Conservation (phyloP, 2,113 vertebrate species). For the Camelus bactrianus region DNA sequence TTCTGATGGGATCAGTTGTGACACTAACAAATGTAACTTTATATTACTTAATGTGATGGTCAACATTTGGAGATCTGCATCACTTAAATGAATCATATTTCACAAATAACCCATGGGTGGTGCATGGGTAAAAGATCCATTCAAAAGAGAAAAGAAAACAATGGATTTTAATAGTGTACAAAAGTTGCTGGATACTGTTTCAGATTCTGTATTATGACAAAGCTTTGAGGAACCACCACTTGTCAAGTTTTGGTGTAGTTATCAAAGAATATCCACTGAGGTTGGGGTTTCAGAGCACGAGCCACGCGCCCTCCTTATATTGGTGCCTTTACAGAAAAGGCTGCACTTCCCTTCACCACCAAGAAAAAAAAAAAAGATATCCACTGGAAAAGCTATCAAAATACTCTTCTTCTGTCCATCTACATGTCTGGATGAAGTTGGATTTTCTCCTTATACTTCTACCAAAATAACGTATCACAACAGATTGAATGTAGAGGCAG, state of each 20-base stretch:
- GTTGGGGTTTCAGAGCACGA: background rate
- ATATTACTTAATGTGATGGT: background rate
- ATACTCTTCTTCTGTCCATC: background rate
- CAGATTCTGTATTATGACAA: background rate
- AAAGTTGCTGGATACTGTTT: background rate
- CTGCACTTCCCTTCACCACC: background rate
- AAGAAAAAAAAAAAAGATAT: background rate
- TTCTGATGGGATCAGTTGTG: background rate
- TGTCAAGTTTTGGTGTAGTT: background rate
- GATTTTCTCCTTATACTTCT: slow-evolving; percentile 11
- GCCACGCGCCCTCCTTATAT: background rate
- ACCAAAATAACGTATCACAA: background rate
- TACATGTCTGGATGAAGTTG: background rate
- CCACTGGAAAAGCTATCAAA: background rate
- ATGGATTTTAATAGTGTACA: background rate
- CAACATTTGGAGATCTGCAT: background rate
- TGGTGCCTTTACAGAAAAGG: background rate
- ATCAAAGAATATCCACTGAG: background rate
- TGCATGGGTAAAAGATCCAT: background rate
- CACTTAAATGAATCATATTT: background rate
- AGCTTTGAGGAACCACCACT: background rate
- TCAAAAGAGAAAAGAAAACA: background rate
- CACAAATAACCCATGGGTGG: background rate
- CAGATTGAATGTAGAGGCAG: background rate
- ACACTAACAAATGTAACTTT: slow-evolving; percentile 15